phyloP scores from a whole-genome alignment of 2,113 vertebrate genomes.

The Myrmecobius fasciatus region DNA sequence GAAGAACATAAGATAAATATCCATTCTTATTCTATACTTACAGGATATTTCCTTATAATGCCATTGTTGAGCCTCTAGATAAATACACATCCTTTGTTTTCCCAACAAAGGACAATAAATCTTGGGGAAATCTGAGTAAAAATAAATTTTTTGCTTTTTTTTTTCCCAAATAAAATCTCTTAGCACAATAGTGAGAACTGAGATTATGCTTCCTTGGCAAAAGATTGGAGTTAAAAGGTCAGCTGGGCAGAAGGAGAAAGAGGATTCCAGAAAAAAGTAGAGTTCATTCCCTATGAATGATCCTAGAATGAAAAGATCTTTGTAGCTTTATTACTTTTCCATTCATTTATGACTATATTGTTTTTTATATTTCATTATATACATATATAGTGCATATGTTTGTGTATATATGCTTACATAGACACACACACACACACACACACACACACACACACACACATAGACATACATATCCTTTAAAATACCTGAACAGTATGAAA shows the following conservation, averaged over 20 bases:
- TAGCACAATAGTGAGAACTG: neutral
- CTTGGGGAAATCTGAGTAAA: neutral
- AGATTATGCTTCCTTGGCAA: neutral
- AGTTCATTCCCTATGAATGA: neutral
- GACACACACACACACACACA: too few relatives aligned
- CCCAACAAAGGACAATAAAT: neutral
- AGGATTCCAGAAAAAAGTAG: neutral
- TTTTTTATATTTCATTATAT: neutral
- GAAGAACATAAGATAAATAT: neutral
- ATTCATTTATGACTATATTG: neutral
- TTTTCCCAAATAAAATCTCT: neutral
- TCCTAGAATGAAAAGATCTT: neutral
- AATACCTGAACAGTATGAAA: too few relatives aligned
- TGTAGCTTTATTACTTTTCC: neutral
- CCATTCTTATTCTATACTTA: neutral
- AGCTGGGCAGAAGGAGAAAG: neutral
- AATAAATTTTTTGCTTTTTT: neutral
- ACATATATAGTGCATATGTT: too few relatives aligned
- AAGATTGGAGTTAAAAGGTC: neutral
- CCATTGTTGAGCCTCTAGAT: neutral
- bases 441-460: too few relatives aligned
- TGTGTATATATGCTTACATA: too few relatives aligned
- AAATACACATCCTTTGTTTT: neutral
- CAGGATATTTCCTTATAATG: neutral
- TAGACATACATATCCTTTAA: too few relatives aligned